These are phyloP conservation scores for Tragelaphus scriptus DNA, from an alignment of 2,113 vertebrate species.

Conservation along the genomic window DNA sequence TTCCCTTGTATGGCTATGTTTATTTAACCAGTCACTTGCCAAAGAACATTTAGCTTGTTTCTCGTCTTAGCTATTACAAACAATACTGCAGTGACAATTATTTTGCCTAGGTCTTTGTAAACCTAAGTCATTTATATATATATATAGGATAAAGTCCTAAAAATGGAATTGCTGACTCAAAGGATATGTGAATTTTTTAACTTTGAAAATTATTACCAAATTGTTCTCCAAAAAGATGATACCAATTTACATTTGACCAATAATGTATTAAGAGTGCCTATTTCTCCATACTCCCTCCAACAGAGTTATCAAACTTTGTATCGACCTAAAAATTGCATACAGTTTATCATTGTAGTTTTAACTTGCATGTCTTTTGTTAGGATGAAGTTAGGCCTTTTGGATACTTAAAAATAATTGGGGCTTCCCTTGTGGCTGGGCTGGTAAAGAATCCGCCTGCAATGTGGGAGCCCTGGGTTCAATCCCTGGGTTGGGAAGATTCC, in stretches of 20 bases:
- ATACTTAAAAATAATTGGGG: background rate
- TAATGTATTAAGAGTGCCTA: background rate
- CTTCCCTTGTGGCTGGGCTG: background rate
- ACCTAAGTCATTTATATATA: background rate
- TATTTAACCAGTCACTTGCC: background rate
- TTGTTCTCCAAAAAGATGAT: background rate
- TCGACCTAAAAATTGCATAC: background rate
- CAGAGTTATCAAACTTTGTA: constrained; percentile 3
- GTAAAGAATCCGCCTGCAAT: background rate
- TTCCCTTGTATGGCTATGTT: background rate
- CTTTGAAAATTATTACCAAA: constrained; percentile 22
- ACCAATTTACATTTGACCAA: background rate
- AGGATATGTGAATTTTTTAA: background rate
- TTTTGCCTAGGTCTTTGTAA: background rate
- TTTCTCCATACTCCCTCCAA: background rate
- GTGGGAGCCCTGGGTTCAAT: background rate
- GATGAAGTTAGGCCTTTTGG: background rate
- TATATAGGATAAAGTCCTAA: background rate
- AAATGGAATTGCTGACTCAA: constrained; percentile 9
- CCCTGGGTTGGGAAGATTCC: background rate
- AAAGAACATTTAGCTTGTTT: background rate
- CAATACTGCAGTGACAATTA: background rate
- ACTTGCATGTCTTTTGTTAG: background rate
- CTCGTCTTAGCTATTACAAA: background rate
- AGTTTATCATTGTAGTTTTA: background rate